Base-by-base conservation (phyloP, 1,140 invertebrate genomes). In the Bombus pascuorum region DNA sequence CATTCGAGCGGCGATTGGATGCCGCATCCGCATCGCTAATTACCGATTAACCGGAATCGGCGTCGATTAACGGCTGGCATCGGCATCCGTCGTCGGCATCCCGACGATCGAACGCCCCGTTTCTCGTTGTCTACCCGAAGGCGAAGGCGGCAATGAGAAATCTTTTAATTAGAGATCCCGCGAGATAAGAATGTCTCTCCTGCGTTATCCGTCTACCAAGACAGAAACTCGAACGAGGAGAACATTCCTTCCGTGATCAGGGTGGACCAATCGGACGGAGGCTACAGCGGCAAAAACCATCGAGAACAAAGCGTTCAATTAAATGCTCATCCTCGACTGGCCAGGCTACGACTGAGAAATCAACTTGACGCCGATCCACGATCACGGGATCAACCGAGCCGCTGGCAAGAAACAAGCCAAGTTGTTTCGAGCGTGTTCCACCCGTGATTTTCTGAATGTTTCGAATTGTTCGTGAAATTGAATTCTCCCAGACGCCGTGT, bases 151-250 rank as follows among this genome's bases (percentile, higher is more conserved):
- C 77, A 81, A 91, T 66, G 81, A 87, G 85, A 88, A 88, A 91
- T 88, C 88, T 87, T 91, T 91, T 91, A 91, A 91, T 91, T 91
- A 90, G 85, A 88, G 85, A 91, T 91, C 87, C 70, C 81, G 62
- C 39, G 84, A 81, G 86, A 87, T 85, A 87, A 89, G 75, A 79
- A 87, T 85, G 75, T 68, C 68, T 59, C 28, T 68, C 59, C 34
- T n/a, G 74, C 71, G 39, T 66, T 80, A 74, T 74, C 47, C 57
- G 79, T 86, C 73, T 77, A 42, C 25, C 18, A n/a, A 25, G 47
- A 22, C 47, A 53, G 47, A 53, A 53, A 66, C 62, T 47, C n/a
- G n/a, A 32, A 28, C 28, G 59, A 13, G n/a, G 37, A 18, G 57
- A n/a, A 28, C 86, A 89, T 89, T 89, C 86, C 86, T 82, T 81